Percentiles rank a stretch among this genome's conserved stretches.
These are phyloP conservation scores for Pogonophryne albipinna DNA, from an alignment of 2,797 vertebrate genomes.

Conservation along the genomic window DNA sequence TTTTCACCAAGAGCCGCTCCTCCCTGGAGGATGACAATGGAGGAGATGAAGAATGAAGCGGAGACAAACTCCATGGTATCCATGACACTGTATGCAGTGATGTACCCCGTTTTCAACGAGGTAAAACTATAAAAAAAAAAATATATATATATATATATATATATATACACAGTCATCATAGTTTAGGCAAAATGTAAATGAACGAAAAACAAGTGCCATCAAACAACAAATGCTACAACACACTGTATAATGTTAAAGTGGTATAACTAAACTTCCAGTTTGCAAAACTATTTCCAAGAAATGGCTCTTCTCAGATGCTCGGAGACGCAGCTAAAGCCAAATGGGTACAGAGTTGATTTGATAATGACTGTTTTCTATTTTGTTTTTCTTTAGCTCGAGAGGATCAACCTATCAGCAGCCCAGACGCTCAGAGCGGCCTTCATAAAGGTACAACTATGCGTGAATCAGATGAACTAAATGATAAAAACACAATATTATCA, in stretches of 20 bases:
- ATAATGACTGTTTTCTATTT: constrained; percentile 9
- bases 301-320: background rate
- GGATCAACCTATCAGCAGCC: constrained; percentile 98
- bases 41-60: constrained; percentile 99
- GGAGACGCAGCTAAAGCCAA: background rate
- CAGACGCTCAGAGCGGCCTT: constrained; percentile 99
- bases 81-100: constrained; percentile 98
- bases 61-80: constrained; percentile 99
- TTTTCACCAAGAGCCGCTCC: constrained; percentile 80
- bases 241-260: background rate
- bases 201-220: background rate
- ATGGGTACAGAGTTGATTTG: constrained; percentile 8
- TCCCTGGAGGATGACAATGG: constrained; percentile 99
- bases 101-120: constrained; percentile 99
- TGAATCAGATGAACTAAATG: background rate
- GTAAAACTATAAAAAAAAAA: constrained; percentile 71
- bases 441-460: constrained; percentile 91
- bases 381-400: constrained; percentile 89
- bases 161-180: background rate
- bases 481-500: background rate
- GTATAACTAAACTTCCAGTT: background rate
- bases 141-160: background rate
- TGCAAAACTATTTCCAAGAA: background rate
- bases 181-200: background rate
- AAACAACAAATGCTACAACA: background rate